Conservation (phyloP, 2,797 vertebrate genomes). For the Rhyacichthys aspro region DNA sequence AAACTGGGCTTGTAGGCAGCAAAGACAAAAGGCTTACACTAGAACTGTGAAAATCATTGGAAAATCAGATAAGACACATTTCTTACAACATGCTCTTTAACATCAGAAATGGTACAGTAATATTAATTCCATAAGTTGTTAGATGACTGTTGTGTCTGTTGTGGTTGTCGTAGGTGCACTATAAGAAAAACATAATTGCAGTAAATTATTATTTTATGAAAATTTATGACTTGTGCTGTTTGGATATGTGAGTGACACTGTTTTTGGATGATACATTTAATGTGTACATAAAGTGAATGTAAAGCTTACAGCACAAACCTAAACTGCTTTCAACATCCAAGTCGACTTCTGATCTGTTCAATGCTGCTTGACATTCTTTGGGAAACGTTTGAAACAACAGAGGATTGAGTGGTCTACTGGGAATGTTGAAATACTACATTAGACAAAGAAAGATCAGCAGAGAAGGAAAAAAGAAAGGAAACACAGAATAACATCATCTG, state of each 20-base stretch:
- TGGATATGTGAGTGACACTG: too few relatives aligned
- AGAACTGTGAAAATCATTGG: constrained; percentile 30
- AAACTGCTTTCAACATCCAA: background rate
- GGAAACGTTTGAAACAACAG: constrained; percentile 19
- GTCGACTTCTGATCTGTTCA: constrained; percentile 28
- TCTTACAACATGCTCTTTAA: constrained; percentile 43
- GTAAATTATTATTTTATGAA: too few relatives aligned
- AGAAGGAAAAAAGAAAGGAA: constrained; percentile 10
- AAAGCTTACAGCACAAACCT: background rate
- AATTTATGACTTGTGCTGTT: too few relatives aligned
- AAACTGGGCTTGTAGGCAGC: constrained; percentile 26
- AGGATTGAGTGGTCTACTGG: constrained; percentile 25
- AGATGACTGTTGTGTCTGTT: too few relatives aligned
- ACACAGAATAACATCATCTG: constrained; percentile 28
- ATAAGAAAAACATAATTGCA: too few relatives aligned
- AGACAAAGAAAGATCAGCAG: constrained; percentile 21
- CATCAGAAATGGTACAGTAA: constrained; percentile 33
- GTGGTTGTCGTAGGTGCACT: too few relatives aligned
- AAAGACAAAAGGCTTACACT: background rate
- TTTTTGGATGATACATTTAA: too few relatives aligned
- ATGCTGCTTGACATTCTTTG: constrained; percentile 38
- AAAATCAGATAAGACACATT: constrained; percentile 24
- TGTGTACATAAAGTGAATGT: background rate
- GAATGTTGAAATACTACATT: constrained; percentile 59
- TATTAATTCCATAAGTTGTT: background rate